Evolutionary conservation across 1,140 invertebrate species (phyloP).

Genomic region (Heliothis virescens): DNA sequence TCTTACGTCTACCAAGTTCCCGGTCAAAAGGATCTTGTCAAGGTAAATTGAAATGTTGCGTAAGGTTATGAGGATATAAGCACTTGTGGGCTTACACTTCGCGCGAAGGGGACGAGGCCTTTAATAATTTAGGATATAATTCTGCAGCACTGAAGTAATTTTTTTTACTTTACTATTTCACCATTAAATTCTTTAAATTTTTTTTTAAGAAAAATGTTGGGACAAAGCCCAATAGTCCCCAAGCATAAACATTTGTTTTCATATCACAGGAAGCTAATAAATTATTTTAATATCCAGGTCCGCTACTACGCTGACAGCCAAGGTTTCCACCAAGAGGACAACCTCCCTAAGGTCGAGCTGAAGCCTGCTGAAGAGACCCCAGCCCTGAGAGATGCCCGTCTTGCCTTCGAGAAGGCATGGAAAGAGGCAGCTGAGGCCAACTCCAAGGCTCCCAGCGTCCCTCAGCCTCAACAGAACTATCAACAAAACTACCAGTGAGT

Average conservation of each 20-base stretch:
- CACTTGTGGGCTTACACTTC: too few species aligned
- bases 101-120: too few species aligned
- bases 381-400: slow-evolving; percentile 87
- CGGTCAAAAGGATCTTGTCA: slow-evolving; percentile 82
- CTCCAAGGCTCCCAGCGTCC: slow-evolving; percentile 8
- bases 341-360: slow-evolving; percentile 87
- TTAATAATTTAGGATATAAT: too few species aligned
- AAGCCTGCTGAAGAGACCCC: slow-evolving; percentile 87
- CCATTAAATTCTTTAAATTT: too few species aligned
- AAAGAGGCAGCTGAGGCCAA: slow-evolving; percentile 87
- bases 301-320: slow-evolving; percentile 88
- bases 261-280: not conserved
- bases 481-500: slow-evolving; percentile 82
- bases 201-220: too few species aligned
- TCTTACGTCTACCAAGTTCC: slow-evolving; percentile 84
- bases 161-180: too few species aligned
- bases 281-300: slow-evolving; percentile 68
- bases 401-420: slow-evolving; percentile 88
- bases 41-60: slow-evolving; percentile 65
- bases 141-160: too few species aligned
- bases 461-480: not conserved
- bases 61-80: too few species aligned
- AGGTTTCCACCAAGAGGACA: slow-evolving; percentile 90
- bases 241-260: not conserved
- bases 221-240: too few species aligned